phyloP scores from a whole-genome alignment of 2,113 vertebrate genomes.

The Chamaea fasciata region DNA sequence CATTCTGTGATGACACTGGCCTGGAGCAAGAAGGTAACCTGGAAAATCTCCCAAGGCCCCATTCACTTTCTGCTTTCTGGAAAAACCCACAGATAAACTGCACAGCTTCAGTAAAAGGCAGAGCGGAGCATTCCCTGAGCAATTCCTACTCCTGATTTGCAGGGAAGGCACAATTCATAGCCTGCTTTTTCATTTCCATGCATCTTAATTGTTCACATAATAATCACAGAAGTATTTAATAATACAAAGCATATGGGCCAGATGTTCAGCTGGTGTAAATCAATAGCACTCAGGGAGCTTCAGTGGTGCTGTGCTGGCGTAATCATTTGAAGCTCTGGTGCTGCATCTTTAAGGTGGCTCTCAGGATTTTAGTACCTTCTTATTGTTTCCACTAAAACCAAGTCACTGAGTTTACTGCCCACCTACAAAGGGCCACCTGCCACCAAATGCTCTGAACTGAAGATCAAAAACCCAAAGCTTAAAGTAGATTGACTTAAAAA shows the following conservation, averaged over 20 bases:
- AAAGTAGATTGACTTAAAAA: background rate
- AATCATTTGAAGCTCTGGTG: background rate
- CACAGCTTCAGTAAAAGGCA: background rate
- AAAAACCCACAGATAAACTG: background rate
- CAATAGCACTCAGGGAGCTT: background rate
- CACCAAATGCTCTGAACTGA: background rate
- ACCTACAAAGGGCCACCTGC: background rate
- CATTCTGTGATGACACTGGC: background rate
- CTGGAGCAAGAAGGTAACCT: background rate
- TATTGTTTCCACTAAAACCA: slow-evolving; percentile 20
- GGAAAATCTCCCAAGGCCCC: background rate
- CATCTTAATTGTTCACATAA: slow-evolving; percentile 61
- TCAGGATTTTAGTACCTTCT: slow-evolving; percentile 14
- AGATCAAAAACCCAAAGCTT: background rate
- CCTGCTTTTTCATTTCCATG: slow-evolving; percentile 42
- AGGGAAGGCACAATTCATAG: slow-evolving; percentile 30
- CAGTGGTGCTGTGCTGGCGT: background rate
- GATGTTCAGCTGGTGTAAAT: slow-evolving; percentile 59
- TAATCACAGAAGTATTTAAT: slow-evolving; percentile 58
- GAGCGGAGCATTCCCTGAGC: background rate
- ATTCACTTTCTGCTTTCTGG: background rate
- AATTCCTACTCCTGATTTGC: background rate
- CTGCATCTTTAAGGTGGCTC: slow-evolving; percentile 37
- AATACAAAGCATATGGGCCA: slow-evolving; percentile 59
- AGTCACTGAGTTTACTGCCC: background rate